Conservation (phyloP, 1,140 invertebrate genomes). For the Asobara japonica region DNA sequence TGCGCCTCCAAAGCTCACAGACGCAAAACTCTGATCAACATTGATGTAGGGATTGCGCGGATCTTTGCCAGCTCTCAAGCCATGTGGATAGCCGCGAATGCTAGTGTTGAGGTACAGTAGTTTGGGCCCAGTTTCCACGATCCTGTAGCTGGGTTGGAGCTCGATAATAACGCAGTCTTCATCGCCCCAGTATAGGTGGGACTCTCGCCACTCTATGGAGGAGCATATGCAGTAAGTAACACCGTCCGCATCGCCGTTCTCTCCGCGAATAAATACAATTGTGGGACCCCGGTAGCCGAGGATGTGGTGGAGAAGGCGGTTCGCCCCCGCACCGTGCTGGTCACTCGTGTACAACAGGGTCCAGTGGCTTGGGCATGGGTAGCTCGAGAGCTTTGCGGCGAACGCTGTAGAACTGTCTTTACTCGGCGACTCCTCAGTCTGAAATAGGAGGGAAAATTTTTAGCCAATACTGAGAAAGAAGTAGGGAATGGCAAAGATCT, state of each 20-base stretch:
- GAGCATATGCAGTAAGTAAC: slow-evolving; percentile 80
- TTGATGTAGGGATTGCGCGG: slow-evolving; percentile 78
- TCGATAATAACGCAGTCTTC: slow-evolving; percentile 82
- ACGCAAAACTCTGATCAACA: slow-evolving; percentile 66
- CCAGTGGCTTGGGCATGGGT: slow-evolving; percentile 79
- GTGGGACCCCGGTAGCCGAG: slow-evolving; percentile 86
- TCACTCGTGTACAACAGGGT: slow-evolving; percentile 83
- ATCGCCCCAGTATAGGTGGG: slow-evolving; percentile 84
- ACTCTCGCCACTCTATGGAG: slow-evolving; percentile 86
- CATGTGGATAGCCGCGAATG: slow-evolving; percentile 86
- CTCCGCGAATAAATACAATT: slow-evolving; percentile 76
- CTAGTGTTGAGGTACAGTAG: slow-evolving; percentile 85
- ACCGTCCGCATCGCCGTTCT: slow-evolving; percentile 57
- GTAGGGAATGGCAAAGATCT: too few species aligned
- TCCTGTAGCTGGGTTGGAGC: slow-evolving; percentile 77
- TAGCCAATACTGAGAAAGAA: background rate
- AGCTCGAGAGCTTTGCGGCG: slow-evolving; percentile 56
- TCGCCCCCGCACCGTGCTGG: slow-evolving; percentile 85
- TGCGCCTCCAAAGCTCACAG: slow-evolving; percentile 62
- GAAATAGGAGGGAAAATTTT: background rate
- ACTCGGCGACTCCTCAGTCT: slow-evolving; percentile 55
- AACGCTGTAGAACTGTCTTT: slow-evolving; percentile 50
- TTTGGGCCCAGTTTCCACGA: slow-evolving; percentile 78
- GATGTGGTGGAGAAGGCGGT: slow-evolving; percentile 89
- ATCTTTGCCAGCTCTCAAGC: slow-evolving; percentile 83